Evolutionary conservation across 2,113 vertebrate species (phyloP), one percentile per base, ranked within the genome.

Genomic region (Vombatus ursinus): DNA sequence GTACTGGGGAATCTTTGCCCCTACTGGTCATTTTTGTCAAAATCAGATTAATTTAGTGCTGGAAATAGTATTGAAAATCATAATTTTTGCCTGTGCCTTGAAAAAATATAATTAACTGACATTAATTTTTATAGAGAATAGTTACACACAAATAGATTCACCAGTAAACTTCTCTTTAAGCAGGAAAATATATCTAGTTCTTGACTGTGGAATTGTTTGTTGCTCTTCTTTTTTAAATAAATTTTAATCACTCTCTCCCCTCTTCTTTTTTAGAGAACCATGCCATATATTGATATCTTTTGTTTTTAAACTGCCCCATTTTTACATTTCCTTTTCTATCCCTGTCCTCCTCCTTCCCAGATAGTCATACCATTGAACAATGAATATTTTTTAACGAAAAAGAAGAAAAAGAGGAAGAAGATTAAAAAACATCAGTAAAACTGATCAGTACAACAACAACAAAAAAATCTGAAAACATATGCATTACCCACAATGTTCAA

Each of bases 41-140:
- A 91, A 91, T 5, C 57, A 77, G 51, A 9, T 57, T 68, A 37
- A n/a, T 68, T 68, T 68, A 68, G 61, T 37, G 11, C 3, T 37
- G 31, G 61, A n/a, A 68, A 68, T 37, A n/a, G 28, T 68, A 68
- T 37, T 68, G 57, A 61, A 61, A 68, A 37, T 31, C 11, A n/a
- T 68, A 4, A 10, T 57, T 28, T 28, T 57, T 57, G 52, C 8
- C 26, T n/a, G 31, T 37, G 31, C 11, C 23, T 68, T 68, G 31
- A 68, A 68, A 68, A 68, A n/a, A 5, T 0, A 4, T 49, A 25
- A 93, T 95, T 57, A 48, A 57, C 9, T 93, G n/a, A 48, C 14
- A n/a, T 92, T 95, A 19, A 94, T 54, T 92, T 50, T 91, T 31
- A 54, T 44, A 77, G 53, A 89, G 26, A 92, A n/a, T 92, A 50